Base-by-base conservation (phyloP, 2,797 vertebrate species). In the Crocidura indochinensis region DNA sequence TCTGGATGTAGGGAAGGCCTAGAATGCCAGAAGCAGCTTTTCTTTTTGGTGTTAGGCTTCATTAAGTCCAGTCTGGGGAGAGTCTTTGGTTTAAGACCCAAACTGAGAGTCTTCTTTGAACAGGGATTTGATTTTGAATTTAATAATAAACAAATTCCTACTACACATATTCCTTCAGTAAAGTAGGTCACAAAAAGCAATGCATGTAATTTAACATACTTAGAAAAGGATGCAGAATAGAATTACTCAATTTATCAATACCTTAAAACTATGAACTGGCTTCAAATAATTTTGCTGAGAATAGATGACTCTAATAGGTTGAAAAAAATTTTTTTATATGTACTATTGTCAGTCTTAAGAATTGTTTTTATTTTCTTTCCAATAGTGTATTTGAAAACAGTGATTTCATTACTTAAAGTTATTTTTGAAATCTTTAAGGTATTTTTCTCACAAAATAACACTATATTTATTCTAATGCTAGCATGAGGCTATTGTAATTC, bases 1-100 rank as follows among this genome's bases (percentile, higher is more conserved):
- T 96, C 96, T 95, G 95, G 94, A 93, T 79, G 90, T 49, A 92
- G 90, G 84, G 87, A 92, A 88, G 90, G 72, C 80, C 92, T 93
- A 92, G 91, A 91, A 93, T 5, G 94, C 92, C 92, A 95, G 96
- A 83, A 87, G 88, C 85, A 88, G 93, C 72, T 93, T 95, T 95
- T 92, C 94, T 88, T 95, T 88, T 94, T 91, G 77, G 85, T 91
- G 84, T 94, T 93, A 74, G 69, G 90, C 92, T 92, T 94, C 94
- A 75, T 17, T 93, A 91, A 96, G 87, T 92, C 81, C 86, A 87
- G 73, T 47, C 38, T 90, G 67, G 53, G 85, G 64, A 94, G 46
- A 93, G 31, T 76, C 68, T 92, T 75, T 84, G 62, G 74, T 88
- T 88, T 89, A 87, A 94, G 87, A 94, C 29, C 10, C 75, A 94